Base-by-base conservation (phyloP, 2,797 vertebrate genomes). In the Coendou prehensilis region DNA sequence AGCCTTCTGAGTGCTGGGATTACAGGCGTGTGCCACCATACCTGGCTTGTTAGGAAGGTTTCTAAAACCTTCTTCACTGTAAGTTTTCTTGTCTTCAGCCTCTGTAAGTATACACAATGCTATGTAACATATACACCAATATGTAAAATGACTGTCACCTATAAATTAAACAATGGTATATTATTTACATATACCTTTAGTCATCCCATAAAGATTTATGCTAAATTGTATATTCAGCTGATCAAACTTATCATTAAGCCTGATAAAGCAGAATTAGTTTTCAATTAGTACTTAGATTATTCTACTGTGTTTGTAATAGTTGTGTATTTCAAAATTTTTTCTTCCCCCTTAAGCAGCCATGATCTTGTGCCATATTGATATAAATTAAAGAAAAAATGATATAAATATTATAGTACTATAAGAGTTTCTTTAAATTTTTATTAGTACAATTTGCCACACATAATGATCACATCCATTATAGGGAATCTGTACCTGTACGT, bases 281-380 rank as follows among this genome's bases (percentile, higher is more conserved):
- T 94, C 45, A 95, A 10, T 88, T 96, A 80, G 11, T 91, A 41
- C 47, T 80, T 96, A 87, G 61, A 61, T 76, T 83, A 89, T 80
- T 91, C 91, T 93, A 80, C 28, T 88, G 10, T 88, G 10, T 94
- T 94, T 93, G 1, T 89, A 87, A 92, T 23, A 79, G 63, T 63
- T 80, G 37, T 1, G 15, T 96, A 95, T 87, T 97, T 94, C 93
- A 59, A 95, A 89, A 30, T 83, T 93, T 93, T 93, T 54, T 22
- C 93, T 37, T 89, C 4, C 73, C n/a, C 23, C 30, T 79, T 96
- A 85, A 91, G 37, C 28, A 95, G 1, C 0, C 97, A 86, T 17
- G 20, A 97, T 97, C 95, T 96, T 97, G 50, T 97, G 18, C 93
- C 97, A 80, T 95, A 59, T 97, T 93, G 64, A 96, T 98, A 97